These are phyloP conservation scores for Eretmochelys imbricata DNA, from an alignment of 2,113 vertebrate genomes.

Conservation along the genomic window DNA sequence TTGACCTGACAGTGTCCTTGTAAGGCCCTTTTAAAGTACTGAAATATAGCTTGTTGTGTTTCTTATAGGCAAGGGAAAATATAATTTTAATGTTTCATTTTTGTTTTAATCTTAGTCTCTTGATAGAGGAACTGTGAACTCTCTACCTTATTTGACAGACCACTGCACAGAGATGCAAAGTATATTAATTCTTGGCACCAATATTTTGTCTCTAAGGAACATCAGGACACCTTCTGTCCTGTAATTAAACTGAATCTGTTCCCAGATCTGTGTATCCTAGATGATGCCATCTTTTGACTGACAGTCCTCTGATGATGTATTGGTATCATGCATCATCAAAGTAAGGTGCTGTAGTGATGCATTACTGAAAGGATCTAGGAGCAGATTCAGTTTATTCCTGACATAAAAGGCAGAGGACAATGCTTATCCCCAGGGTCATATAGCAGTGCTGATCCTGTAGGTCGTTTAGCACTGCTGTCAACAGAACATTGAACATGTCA, in stretches of 20 bases:
- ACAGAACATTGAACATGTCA: neutral
- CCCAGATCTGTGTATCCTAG: slow-evolving; percentile 30
- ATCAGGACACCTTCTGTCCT: slow-evolving; percentile 43
- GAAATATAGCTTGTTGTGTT: slow-evolving; percentile 25
- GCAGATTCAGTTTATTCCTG: neutral
- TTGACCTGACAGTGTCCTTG: slow-evolving; percentile 44
- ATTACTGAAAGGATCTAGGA: neutral
- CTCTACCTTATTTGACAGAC: slow-evolving; percentile 42
- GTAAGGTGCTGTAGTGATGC: neutral
- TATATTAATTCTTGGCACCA: slow-evolving; percentile 50
- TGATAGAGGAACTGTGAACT: slow-evolving; percentile 44
- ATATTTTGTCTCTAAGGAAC: slow-evolving; percentile 36
- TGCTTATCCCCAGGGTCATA: neutral
- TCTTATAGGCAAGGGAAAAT: slow-evolving; percentile 24
- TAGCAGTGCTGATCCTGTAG: accelerated
- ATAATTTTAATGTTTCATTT: slow-evolving; percentile 50
- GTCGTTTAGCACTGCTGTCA: neutral
- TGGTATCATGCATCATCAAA: neutral
- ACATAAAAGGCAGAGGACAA: neutral
- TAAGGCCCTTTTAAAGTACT: slow-evolving; percentile 51
- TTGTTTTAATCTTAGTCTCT: slow-evolving; percentile 35
- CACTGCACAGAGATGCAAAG: slow-evolving; percentile 32
- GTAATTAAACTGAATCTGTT: slow-evolving; percentile 61
- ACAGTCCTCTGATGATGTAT: neutral
- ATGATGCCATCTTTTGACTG: slow-evolving; percentile 31